phyloP scores from a whole-genome alignment of 2,113 vertebrate species.

The Coptodon rendalli region DNA sequence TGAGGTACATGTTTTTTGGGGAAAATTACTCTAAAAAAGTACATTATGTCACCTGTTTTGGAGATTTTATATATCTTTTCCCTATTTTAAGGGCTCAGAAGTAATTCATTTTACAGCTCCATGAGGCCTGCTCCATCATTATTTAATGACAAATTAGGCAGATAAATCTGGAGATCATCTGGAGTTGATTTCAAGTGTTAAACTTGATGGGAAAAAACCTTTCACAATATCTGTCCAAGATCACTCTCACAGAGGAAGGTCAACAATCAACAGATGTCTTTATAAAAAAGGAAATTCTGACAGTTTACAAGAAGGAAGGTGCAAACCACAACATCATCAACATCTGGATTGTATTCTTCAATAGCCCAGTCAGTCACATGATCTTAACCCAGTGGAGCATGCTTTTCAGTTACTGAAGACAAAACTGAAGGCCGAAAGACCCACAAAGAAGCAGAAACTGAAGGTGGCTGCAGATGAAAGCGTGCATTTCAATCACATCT shows the following conservation, averaged over 20 bases:
- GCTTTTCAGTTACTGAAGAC: background rate
- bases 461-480: background rate
- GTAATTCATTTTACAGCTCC: background rate
- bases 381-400: background rate
- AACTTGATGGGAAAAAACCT: background rate
- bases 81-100: background rate
- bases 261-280: background rate
- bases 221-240: background rate
- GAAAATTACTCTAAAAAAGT: accelerated
- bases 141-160: background rate
- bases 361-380: background rate
- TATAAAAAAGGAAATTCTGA: accelerated
- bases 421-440: background rate
- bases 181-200: background rate
- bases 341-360: background rate
- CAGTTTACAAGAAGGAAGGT: background rate
- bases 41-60: background rate
- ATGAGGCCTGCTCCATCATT: background rate
- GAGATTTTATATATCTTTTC: background rate
- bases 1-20: background rate
- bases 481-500: background rate
- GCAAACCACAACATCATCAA: background rate
- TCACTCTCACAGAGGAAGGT: accelerated
- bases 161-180: background rate
- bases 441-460: background rate